phyloP scores from a whole-genome alignment of 2,888 invertebrate species.

The Slavum lentiscoides region DNA sequence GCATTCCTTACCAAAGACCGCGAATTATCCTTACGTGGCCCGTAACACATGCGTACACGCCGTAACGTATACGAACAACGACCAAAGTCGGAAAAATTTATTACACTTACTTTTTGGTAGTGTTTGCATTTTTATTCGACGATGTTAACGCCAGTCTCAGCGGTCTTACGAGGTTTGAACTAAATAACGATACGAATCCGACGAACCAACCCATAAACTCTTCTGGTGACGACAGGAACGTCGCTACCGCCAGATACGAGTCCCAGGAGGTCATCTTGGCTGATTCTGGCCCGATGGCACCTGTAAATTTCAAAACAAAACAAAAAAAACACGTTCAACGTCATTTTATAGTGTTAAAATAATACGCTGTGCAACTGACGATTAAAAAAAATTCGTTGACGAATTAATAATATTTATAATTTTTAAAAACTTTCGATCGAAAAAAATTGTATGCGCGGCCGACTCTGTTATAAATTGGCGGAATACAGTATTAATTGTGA shows the following conservation, averaged over 20 bases:
- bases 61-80: background rate
- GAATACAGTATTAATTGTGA: too few relatives aligned
- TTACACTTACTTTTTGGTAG: slow-evolving; percentile 34
- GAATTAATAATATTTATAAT: too few relatives aligned
- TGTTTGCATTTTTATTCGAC: slow-evolving; percentile 36
- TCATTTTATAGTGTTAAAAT: too few relatives aligned
- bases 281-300: slow-evolving; percentile 47
- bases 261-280: slow-evolving; percentile 53
- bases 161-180: slow-evolving; percentile 39
- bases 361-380: too few relatives aligned
- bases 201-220: slow-evolving; percentile 52
- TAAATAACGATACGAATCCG: slow-evolving; percentile 48
- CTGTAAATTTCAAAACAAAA: background rate
- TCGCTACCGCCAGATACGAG: slow-evolving; percentile 48
- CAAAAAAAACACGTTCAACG: background rate
- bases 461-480: too few relatives aligned
- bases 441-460: too few relatives aligned
- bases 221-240: slow-evolving; percentile 48
- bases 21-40: background rate
- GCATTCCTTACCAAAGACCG: too few relatives aligned
- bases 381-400: too few relatives aligned
- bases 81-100: background rate
- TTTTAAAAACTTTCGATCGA: too few relatives aligned
- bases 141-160: slow-evolving; percentile 42
- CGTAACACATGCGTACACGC: background rate